Evolutionary conservation across 2,888 invertebrate species (phyloP).

Genomic region (Leistus spinibarbis): DNA sequence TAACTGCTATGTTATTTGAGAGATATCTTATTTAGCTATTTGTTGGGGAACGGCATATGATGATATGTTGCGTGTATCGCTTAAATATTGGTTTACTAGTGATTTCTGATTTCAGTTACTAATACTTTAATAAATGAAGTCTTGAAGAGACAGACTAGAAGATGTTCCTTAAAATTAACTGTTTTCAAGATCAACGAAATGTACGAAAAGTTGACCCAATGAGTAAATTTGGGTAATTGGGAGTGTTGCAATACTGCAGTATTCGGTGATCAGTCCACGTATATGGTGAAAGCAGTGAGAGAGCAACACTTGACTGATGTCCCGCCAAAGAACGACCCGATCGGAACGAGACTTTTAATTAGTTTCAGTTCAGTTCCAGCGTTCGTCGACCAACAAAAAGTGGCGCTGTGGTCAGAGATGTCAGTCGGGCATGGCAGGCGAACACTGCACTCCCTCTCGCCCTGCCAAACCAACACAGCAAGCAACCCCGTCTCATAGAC

Average conservation of each 20-base stretch:
- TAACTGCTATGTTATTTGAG: background rate
- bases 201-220: background rate
- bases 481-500: background rate
- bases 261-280: constrained; percentile 11
- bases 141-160: too few species aligned
- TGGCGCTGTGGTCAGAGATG: constrained; percentile 52
- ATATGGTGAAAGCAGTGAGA: constrained; percentile 12
- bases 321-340: constrained; percentile 52
- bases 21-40: too few species aligned
- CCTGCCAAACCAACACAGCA: background rate
- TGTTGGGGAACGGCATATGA: background rate
- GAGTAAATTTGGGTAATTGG: background rate
- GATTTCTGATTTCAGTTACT: too few species aligned
- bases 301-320: constrained; percentile 49
- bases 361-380: constrained; percentile 57
- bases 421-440: constrained; percentile 52
- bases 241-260: background rate
- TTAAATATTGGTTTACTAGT: too few species aligned
- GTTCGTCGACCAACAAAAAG: constrained; percentile 51
- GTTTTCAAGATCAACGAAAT: background rate
- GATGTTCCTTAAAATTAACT: too few species aligned
- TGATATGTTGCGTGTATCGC: too few species aligned
- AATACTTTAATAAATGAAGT: too few species aligned
- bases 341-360: constrained; percentile 57
- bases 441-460: background rate